These are phyloP conservation scores for Amblyornis subalaris DNA, from an alignment of 2,113 vertebrate species.

Conservation along the genomic window DNA sequence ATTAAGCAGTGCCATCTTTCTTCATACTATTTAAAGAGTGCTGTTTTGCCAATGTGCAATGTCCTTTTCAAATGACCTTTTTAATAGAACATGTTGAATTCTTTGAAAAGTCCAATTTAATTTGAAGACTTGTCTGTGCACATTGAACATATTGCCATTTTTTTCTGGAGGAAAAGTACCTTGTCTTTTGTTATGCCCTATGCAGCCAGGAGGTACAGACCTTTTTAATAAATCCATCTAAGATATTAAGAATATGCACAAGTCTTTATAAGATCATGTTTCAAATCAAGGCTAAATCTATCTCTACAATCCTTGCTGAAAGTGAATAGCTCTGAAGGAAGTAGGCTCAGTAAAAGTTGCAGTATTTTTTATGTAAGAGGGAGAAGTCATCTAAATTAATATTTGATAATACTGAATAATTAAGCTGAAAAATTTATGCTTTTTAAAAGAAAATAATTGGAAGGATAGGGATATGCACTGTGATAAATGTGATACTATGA, in stretches of 20 bases:
- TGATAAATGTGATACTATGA: neutral
- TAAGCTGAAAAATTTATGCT: neutral
- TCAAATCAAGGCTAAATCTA: neutral
- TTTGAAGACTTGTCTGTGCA: neutral
- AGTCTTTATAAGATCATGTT: neutral
- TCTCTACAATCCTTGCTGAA: neutral
- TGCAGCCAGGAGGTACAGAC: neutral
- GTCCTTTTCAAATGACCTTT: conserved; percentile 9
- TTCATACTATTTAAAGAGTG: neutral
- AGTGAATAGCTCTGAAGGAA: neutral
- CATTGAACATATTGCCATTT: neutral
- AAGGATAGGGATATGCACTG: neutral
- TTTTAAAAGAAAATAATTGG: neutral
- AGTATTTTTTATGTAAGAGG: neutral
- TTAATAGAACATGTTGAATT: neutral
- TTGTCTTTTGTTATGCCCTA: neutral
- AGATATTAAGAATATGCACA: neutral
- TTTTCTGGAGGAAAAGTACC: neutral
- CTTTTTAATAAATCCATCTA: neutral
- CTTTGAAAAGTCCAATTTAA: neutral
- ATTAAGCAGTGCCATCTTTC: neutral
- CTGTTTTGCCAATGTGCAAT: neutral
- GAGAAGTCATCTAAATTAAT: neutral
- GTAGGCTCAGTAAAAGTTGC: neutral
- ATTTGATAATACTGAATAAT: neutral